Evolutionary conservation across 2,113 vertebrate species (phyloP).

Genomic region (Oreochromis niloticus): DNA sequence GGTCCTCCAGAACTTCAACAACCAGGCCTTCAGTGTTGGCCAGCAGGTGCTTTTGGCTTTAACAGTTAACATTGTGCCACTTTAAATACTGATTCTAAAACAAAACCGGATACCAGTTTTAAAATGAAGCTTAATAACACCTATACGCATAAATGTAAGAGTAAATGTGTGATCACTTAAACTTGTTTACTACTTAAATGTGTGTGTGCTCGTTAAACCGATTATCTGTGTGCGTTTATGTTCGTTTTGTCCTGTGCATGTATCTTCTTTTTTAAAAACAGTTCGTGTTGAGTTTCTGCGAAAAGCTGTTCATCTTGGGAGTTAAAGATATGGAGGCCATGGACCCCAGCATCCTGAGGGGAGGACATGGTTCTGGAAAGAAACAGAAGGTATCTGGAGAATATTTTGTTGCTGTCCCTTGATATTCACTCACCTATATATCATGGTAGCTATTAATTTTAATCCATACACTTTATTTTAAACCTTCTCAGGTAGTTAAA

Average conservation of each 20-base stretch:
- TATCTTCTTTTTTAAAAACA: constrained; percentile 23
- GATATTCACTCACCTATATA: neutral
- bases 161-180: neutral
- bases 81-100: fast-evolving
- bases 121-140: neutral
- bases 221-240: neutral
- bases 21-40: constrained; percentile 83
- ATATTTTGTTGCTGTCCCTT: neutral
- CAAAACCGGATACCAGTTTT: neutral
- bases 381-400: constrained; percentile 82
- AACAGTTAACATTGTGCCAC: neutral
- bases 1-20: constrained; percentile 90
- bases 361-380: constrained; percentile 73
- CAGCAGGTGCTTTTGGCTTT: constrained; percentile 80
- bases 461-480: neutral
- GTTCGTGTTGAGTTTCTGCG: constrained; percentile 89
- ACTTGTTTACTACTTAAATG: neutral
- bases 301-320: constrained; percentile 85
- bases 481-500: neutral
- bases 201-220: fast-evolving
- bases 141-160: neutral
- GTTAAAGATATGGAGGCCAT: constrained; percentile 93
- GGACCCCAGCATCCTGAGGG: constrained; percentile 91
- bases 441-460: neutral
- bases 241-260: neutral